phyloP scores from a whole-genome alignment of 2,113 vertebrate species.

The Ahaetulla prasina region DNA sequence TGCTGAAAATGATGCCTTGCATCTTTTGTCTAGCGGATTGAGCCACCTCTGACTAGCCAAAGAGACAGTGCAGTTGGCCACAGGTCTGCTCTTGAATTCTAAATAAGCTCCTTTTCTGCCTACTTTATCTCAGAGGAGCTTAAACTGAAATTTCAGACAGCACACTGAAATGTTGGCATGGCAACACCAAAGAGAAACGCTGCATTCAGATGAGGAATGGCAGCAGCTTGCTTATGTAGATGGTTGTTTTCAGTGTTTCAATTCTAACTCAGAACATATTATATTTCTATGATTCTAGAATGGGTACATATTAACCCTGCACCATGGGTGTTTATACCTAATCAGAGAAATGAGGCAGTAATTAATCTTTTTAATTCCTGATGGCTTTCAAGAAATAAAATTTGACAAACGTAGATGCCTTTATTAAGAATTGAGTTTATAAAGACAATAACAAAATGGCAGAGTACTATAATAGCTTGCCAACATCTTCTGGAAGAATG shows the following conservation, averaged over 20 bases:
- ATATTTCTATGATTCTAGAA: background rate
- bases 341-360: rapidly evolving
- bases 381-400: rapidly evolving
- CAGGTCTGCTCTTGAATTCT: conserved; percentile 52
- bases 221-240: background rate
- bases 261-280: background rate
- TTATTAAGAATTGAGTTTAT: rapidly evolving
- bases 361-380: background rate
- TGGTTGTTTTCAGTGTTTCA: background rate
- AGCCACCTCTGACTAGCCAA: conserved; percentile 35
- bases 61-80: conserved; percentile 32
- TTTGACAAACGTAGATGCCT: rapidly evolving
- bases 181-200: conserved; percentile 41
- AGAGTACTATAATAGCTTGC: background rate
- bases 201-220: conserved; percentile 16
- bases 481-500: background rate
- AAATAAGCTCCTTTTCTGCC: conserved; percentile 53
- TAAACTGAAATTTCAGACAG: conserved; percentile 40
- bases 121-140: conserved; percentile 32
- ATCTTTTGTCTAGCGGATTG: conserved; percentile 44
- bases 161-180: conserved; percentile 51
- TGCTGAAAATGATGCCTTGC: conserved; percentile 22
- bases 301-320: background rate
- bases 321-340: background rate
- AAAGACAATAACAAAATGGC: background rate